These are phyloP conservation scores for Caenorhabditis tropicalis DNA, from an alignment of 1,140 invertebrate species.

Conservation along the genomic window DNA sequence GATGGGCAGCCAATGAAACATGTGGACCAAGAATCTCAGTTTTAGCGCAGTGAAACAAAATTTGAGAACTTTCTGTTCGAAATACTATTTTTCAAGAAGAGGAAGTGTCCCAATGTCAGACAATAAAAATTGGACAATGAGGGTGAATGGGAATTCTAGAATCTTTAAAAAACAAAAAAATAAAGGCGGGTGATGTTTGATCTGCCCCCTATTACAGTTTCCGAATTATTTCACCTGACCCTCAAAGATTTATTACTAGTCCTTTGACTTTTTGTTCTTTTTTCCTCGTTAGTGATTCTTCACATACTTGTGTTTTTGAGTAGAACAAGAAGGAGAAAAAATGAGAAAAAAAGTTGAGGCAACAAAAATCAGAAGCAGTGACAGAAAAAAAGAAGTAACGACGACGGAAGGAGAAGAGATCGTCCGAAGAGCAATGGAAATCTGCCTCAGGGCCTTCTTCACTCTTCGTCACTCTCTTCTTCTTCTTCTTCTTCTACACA, in stretches of 20 bases:
- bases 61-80: background rate
- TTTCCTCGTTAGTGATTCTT: background rate
- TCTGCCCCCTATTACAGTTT: background rate
- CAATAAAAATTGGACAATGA: background rate
- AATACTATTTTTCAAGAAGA: too few relatives aligned
- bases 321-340: background rate
- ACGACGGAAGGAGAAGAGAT: background rate
- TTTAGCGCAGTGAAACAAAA: background rate
- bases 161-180: conserved; percentile 14
- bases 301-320: background rate
- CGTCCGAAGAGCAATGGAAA: conserved; percentile 28
- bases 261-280: conserved; percentile 4
- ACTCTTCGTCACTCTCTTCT: conserved; percentile 16
- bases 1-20: background rate
- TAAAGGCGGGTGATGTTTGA: conserved; percentile 11
- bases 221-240: background rate
- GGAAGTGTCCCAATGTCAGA: too few relatives aligned
- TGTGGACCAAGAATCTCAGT: too few relatives aligned
- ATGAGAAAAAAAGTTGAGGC: background rate
- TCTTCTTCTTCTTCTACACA: conserved; percentile 1
- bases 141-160: background rate
- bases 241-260: conserved; percentile 17
- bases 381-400: background rate
- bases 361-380: background rate
- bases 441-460: conserved; percentile 31